Base-by-base conservation (phyloP, 2,888 invertebrate species). In the Pammene fasciana region DNA sequence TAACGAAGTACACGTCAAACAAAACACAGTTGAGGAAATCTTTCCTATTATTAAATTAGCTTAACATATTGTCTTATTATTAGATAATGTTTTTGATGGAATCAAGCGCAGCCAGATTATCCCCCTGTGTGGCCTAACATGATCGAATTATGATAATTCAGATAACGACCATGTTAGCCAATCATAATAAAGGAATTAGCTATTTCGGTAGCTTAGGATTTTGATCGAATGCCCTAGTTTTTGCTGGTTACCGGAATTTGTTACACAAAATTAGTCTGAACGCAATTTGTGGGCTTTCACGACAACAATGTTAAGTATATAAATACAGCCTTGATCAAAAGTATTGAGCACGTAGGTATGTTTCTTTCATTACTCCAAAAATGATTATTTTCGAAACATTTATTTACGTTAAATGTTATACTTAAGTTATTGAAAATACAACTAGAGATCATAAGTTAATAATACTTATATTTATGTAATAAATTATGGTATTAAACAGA, bases 111-210 rank as follows among this genome's bases (percentile, higher is more conserved):
- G 46, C n/a, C 62, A 62, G 70, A 70, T 70, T 70, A 70, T 70
- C 65, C 26, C 8, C 26, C 46, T 82, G 83, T 83, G 83, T 80
- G 83, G 83, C 38, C 80, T 65, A 65, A 78, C 76, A 71, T 76
- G 78, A 78, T 77, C 72, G 68, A 72, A 82, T 81, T 81, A 76
- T 71, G 80, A 78, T 79, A 75, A 83, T 82, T 74, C 74, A 68
- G 75, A 78, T 77, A 72, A 68, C 62, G 46, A 67, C 59, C 61
- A 65, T 76, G 74, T 75, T 79, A 75, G 76, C 78, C 75, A 79
- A 75, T 38, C 72, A 72, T 75, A 75, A 76, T 76, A 75, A 76
- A 77, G 74, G 76, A 75, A 75, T 71, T 72, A 71, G 67, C 59
- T 16, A 72, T 77, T 78, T 76, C 72, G 68, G 70, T 73, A 70